Evolutionary conservation across 1,140 invertebrate species (phyloP).

Genomic region (Helicoverpa armigera): DNA sequence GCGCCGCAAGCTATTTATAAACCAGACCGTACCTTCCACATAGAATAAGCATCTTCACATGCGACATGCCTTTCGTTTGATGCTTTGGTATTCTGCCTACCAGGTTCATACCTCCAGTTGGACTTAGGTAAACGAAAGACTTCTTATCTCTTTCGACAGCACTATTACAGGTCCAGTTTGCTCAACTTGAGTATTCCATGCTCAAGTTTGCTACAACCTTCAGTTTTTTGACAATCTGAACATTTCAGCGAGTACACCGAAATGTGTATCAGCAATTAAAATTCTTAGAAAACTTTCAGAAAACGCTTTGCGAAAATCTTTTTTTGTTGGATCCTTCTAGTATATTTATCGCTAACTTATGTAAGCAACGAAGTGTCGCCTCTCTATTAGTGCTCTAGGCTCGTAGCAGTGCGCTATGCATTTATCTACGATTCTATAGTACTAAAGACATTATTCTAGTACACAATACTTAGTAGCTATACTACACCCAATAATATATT

Average conservation of each 20-base stretch:
- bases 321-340: no score
- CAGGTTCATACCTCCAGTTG: slow-evolving; percentile 1
- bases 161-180: no score
- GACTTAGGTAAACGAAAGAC: not conserved
- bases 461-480: slow-evolving; percentile 49
- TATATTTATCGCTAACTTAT: no score
- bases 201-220: no score
- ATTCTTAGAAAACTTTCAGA: no score
- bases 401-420: slow-evolving; percentile 44
- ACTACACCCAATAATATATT: slow-evolving; percentile 57
- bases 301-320: no score
- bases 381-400: not conserved
- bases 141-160: no score
- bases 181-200: no score
- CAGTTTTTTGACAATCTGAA: not conserved
- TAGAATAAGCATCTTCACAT: slow-evolving; percentile 63
- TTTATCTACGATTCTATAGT: slow-evolving; percentile 53
- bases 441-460: slow-evolving; percentile 39
- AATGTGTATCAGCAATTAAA: no score
- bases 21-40: slow-evolving; percentile 74
- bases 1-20: slow-evolving; percentile 81
- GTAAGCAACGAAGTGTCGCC: slow-evolving; percentile 1
- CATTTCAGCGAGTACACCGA: not conserved
- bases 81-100: slow-evolving; percentile 17
- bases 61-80: not conserved